Conservation (phyloP, 2,113 vertebrate species). For the Gasterosteus nipponicus region DNA sequence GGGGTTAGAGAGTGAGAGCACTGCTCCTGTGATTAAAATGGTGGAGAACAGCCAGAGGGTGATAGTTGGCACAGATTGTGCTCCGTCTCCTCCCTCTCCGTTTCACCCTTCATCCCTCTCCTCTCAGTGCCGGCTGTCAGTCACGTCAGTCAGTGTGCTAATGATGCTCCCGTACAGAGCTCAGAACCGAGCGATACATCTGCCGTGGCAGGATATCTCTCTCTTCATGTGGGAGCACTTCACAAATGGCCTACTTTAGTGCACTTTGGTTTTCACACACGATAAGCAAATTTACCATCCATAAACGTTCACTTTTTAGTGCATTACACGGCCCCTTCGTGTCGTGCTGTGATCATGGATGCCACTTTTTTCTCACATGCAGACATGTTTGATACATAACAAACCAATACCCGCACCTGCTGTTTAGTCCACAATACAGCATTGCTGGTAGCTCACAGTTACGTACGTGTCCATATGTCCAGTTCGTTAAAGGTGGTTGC, state of each 20-base stretch:
- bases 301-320: slow-evolving; percentile 27
- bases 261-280: slow-evolving; percentile 8
- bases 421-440: slow-evolving; percentile 4
- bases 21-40: slow-evolving; percentile 75
- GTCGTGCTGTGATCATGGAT: slow-evolving; percentile 10
- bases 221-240: slow-evolving; percentile 32
- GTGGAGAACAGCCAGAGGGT: slow-evolving; percentile 50
- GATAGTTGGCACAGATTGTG: slow-evolving; percentile 54
- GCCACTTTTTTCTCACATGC: not conserved
- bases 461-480: not conserved
- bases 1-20: slow-evolving; percentile 71
- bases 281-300: slow-evolving; percentile 14
- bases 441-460: too few species aligned
- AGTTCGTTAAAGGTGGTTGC: slow-evolving; percentile 17
- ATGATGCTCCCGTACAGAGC: slow-evolving; percentile 59
- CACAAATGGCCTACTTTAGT: slow-evolving; percentile 51
- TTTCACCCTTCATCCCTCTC: slow-evolving; percentile 66
- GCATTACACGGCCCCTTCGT: not conserved
- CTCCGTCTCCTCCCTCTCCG: slow-evolving; percentile 49
- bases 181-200: slow-evolving; percentile 35
- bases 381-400: not conserved
- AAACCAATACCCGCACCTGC: not conserved
- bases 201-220: slow-evolving; percentile 54
- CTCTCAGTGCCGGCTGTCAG: slow-evolving; percentile 67
- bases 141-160: slow-evolving; percentile 72